A percentile compares a stretch with the other conserved stretches of the same genome.
Conservation (phyloP, 53 echinoderm and acorn worm genomes). For the Actinopyga echinites region DNA sequence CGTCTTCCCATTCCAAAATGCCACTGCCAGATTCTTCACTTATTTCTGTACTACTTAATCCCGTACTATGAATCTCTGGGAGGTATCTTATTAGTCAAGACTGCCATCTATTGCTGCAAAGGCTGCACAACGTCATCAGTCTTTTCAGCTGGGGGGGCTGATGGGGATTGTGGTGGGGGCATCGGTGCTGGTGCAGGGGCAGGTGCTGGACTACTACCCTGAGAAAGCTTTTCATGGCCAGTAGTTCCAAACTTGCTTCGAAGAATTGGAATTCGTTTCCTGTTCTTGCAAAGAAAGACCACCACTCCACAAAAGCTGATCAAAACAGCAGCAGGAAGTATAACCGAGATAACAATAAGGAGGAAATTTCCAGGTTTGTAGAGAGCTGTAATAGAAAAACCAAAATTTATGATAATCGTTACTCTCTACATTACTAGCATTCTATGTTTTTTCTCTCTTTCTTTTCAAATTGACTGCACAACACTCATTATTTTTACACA, state of each 20-base stretch:
- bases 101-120: no score
- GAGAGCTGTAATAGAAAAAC: neutral
- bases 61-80: no score
- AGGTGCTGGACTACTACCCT: neutral
- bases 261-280: conserved; percentile 73
- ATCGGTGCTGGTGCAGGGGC: neutral
- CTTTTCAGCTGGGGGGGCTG: neutral
- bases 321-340: conserved; percentile 68
- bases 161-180: conserved; percentile 21
- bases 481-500: no score
- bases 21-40: no score
- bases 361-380: conserved; percentile 29
- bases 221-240: conserved; percentile 8
- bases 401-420: no score
- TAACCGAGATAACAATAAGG: conserved; percentile 57
- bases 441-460: no score
- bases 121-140: neutral
- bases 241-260: conserved; percentile 36
- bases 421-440: no score
- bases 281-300: conserved; percentile 66
- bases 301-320: conserved; percentile 47
- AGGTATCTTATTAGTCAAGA: no score
- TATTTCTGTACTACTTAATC: no score
- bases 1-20: no score
- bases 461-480: no score